A percentile compares a stretch with the other conserved stretches of the same genome.
phyloP scores from a whole-genome alignment of 2,888 invertebrate species.

The Chloromyia formosa region DNA sequence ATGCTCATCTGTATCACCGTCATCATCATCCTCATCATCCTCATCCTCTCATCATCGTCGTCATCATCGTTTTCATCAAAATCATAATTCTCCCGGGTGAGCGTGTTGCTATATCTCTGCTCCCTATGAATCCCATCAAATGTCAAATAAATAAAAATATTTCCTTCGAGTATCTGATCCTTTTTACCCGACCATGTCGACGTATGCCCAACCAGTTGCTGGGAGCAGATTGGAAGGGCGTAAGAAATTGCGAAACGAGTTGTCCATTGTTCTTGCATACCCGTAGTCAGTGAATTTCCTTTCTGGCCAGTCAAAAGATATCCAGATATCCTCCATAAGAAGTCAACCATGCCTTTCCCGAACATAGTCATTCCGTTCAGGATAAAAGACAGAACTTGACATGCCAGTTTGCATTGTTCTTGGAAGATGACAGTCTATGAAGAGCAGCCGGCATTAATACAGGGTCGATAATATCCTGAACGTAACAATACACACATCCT shows the following conservation, averaged over 20 bases:
- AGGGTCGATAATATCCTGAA: neutral
- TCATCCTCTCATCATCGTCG: conserved; percentile 2
- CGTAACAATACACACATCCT: neutral
- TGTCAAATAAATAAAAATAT: conserved; percentile 39
- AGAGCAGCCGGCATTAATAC: neutral
- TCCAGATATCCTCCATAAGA: neutral
- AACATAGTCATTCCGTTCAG: neutral
- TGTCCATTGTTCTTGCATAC: conserved; percentile 22
- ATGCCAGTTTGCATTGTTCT: conserved; percentile 36
- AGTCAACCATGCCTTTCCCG: neutral
- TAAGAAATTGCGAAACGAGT: conserved; percentile 36
- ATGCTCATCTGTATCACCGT: conserved; percentile 22
- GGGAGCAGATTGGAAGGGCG: conserved; percentile 8
- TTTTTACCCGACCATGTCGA: neutral
- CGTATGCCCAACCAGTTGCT: no score
- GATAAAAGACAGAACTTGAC: conserved; percentile 27
- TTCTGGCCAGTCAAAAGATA: conserved; percentile 12
- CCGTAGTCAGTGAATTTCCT: conserved; percentile 22
- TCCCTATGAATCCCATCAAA: conserved; percentile 32
- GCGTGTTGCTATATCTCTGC: neutral
- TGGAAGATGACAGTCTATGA: conserved; percentile 20
- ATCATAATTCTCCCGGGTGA: conserved; percentile 22
- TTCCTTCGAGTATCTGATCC: conserved; percentile 23
- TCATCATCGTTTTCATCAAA: conserved; percentile 27
- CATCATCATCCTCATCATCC: conserved; percentile 28